Base-by-base conservation (phyloP, 2,888 invertebrate species). In the Zhengitettix transpicula region DNA sequence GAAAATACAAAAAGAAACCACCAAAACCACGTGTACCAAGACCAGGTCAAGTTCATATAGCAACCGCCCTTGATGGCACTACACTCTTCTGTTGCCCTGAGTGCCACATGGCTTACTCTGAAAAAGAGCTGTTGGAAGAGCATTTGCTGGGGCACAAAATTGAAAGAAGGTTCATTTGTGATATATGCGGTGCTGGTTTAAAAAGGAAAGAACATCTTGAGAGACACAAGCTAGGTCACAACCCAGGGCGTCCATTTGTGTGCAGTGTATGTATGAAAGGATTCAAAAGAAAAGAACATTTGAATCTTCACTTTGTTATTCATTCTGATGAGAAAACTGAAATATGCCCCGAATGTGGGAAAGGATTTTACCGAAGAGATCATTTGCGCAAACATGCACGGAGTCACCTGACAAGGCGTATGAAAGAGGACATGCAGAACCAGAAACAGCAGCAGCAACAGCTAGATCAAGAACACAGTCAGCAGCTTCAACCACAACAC, bases 261-360 rank as follows among this genome's bases (percentile, higher is more conserved):
- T 91, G 91, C 76, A 85, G 88, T 61, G 89, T 90, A 59, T 91
- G 91, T 70, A 78, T 89, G 68, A 91, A 91, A 71, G 88, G 89
- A 1, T 91, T 91, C 72, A 90, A 91, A 69, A 82, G 91, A 66
- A 90, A 90, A 77, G 91, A 92, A 70, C 91, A 92, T 67, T 78
- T 92, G 61, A 90, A 89, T 0, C 74, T 91, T 66, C 91, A 92
- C 75, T 89, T 89, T 73, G 89, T 91, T 65, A 91, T 91, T 69
- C 91, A 92, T 73, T 89, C 90, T 12, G 91, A 91, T 2, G 89
- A 90, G 73, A 91, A 91, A 73, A 79, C 89, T 64, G 90, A 91
- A 67, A 80, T 89, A 12, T 92, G 92, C 74, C 84, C 85, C 61
- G 89, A 90, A 72, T 92, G 92, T 70, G 89, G 89, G 63, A 90